Evolutionary conservation across 2,797 vertebrate species (phyloP), one percentile per base, ranked within the genome.

Genomic region (Eupleurogrammus muticus): DNA sequence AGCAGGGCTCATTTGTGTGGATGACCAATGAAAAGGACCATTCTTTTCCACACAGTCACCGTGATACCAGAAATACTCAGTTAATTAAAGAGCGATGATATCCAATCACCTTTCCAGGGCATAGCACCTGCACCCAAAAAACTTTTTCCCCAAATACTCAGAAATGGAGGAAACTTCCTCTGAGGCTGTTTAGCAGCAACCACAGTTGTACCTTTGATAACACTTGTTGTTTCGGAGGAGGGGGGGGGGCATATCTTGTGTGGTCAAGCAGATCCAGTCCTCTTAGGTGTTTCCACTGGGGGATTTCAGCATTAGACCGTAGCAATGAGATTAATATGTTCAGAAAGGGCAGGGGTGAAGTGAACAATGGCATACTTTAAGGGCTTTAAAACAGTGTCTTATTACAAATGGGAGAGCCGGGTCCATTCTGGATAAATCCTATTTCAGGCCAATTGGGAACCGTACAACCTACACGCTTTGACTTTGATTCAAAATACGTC

Each of bases 51-150:
- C 89, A 82, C 65, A 67, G 84, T 81, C 87, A 88, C 70, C 13
- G 44, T 79, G 82, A 92, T 87, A 90, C 86, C 40, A 80, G 83
- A 88, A 90, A 89, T 85, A 58, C 85, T 70, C 77, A 83, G 63
- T 88, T 92, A 93, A 94, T 93, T 90, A 94, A 92, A 88, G 88
- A 91, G 92, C 91, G 92, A 92, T 93, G 93, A 94, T 89, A 90
- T 91, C 81, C 83, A 86, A 88, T 83, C 88, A 87, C 89, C 87
- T 90, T n/a, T 89, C 84, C 85, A 90, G 87, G 79, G 83, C 71
- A 83, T 89, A 75, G 87, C 89, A 90, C 82, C 89, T 91, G 88
- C 84, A 73, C 24, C 57, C 70, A 69, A 83, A 62, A 57, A 79
- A 4, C 8, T 34, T 34, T 38, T 82, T 66, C 67, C 64, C 73